Evolutionary conservation across 2,797 vertebrate genomes (phyloP), one percentile per base, ranked within the genome.

Genomic region (Paratrypauchen microcephalus): DNA sequence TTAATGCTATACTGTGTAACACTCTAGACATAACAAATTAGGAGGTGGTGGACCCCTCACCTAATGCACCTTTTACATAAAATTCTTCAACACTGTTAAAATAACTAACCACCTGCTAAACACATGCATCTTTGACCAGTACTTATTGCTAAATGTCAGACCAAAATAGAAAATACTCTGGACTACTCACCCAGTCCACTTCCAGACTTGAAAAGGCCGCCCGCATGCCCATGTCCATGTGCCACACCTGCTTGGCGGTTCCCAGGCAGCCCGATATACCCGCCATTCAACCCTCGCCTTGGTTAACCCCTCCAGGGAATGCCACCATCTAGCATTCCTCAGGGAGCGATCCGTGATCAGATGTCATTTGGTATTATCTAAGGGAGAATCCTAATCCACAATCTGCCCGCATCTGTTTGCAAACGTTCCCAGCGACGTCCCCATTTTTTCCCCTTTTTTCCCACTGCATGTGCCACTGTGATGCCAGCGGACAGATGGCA

Each of bases 331-430:
- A 88, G 87, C 89, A 86, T 90, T 90, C 90, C 87, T 69, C 80
- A 28, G 88, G 86, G 89, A 88, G 73, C 84, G 83, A 86, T 90
- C 88, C 65, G 52, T 80, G 86, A 92, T 91, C 92, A 93, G 90
- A 93, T 93, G 92, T 93, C 91, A 90, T 92, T 92, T 92, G 89
- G 85, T 84, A 76, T 91, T 89, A 91, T 93, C 92, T 86, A 87
- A 92, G 90, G 88, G 83, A 88, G 85, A 88, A 84, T 87, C 86
- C 89, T 92, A 92, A 93, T 92, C 90, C 91, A 78, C 91, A 91
- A 89, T 91, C 90, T 91, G 87, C 86, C 85, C 71, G 88, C 92
- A 91, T 92, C 90, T 93, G 91, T 89, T 91, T 86, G 80, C 85
- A 86, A 87, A 84, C 82, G 86, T 88, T 83, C 81, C 79, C 80